Evolutionary conservation across 92 coral and sea anemone genomes (phyloP).

Genomic region (Nematostella vectensis): DNA sequence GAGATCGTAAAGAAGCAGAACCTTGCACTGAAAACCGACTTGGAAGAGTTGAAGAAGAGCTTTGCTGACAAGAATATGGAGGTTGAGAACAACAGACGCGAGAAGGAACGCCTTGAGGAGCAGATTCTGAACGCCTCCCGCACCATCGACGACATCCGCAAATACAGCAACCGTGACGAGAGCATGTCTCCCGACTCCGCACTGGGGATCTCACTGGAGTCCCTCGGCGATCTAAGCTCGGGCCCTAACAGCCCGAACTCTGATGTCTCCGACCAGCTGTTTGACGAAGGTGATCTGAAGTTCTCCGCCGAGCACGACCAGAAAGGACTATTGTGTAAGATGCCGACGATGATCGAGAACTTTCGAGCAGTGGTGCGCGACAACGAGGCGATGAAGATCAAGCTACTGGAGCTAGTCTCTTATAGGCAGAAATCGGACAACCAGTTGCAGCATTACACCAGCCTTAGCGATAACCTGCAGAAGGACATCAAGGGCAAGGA

Average conservation of each 20-base stretch:
- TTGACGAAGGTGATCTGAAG: constrained; percentile 35
- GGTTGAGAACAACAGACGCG: constrained; percentile 46
- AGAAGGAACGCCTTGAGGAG: constrained; percentile 56
- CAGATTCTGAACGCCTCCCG: constrained; percentile 75
- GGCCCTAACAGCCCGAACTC: constrained; percentile 70
- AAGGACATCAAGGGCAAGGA: constrained; percentile 49
- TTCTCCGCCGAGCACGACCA: constrained; percentile 24
- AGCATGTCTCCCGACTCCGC: constrained; percentile 79
- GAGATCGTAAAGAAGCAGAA: constrained; percentile 80
- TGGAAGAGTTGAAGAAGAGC: constrained; percentile 41
- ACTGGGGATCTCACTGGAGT: constrained; percentile 53
- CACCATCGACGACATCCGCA: constrained; percentile 71
- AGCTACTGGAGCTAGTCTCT: constrained; percentile 26
- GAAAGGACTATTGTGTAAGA: constrained; percentile 51
- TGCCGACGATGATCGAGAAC: constrained; percentile 81
- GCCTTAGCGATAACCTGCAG: constrained; percentile 41
- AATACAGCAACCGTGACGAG: constrained; percentile 42
- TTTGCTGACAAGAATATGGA: constrained; percentile 39
- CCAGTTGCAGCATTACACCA: constrained; percentile 43
- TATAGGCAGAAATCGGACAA: constrained; percentile 51
- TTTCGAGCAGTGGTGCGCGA: constrained; percentile 74
- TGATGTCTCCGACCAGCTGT: constrained; percentile 47
- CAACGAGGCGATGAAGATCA: constrained; percentile 47
- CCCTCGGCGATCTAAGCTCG: constrained; percentile 52
- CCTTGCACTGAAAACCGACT: constrained; percentile 44